Evolutionary conservation across 1,140 invertebrate genomes (phyloP).

Genomic region (Hetaerina americana): DNA sequence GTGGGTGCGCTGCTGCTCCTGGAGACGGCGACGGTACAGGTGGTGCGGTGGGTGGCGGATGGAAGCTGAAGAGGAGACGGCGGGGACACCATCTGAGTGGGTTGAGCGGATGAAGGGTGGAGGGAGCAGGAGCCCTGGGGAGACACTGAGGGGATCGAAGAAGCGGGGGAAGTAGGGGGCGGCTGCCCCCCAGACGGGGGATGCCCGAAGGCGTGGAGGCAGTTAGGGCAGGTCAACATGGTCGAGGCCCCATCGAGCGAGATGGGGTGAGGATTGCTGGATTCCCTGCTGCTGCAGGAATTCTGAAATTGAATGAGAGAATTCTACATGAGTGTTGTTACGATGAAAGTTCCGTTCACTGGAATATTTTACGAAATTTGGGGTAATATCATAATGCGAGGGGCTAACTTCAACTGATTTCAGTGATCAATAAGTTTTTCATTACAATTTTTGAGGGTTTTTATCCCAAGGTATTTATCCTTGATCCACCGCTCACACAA

Average conservation of each 20-base stretch:
- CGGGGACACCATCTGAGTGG: constrained; percentile 9
- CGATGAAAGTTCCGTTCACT: no score
- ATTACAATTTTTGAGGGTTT: no score
- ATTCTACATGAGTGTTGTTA: no score
- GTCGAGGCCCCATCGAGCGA: background rate
- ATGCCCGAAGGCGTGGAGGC: constrained; percentile 38
- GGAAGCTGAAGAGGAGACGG: background rate
- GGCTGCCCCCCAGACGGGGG: background rate
- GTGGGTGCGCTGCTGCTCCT: background rate
- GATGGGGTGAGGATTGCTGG: background rate
- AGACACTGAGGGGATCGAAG: constrained; percentile 16
- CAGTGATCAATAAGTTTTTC: no score
- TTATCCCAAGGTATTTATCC: no score
- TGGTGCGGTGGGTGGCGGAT: constrained; percentile 4
- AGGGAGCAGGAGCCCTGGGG: background rate
- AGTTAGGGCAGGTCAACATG: constrained; percentile 44
- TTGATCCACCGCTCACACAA: no score
- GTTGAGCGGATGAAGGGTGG: constrained; percentile 17
- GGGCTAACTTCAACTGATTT: no score
- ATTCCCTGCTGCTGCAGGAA: background rate
- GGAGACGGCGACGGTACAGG: constrained; percentile 5
- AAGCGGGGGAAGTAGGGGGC: background rate
- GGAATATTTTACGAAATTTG: no score
- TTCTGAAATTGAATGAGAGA: background rate
- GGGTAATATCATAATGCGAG: no score